A percentile compares a stretch with the other conserved stretches of the same genome.
These are phyloP conservation scores for Nysson spinosus DNA, from an alignment of 2,888 invertebrate species.

Conservation along the genomic window DNA sequence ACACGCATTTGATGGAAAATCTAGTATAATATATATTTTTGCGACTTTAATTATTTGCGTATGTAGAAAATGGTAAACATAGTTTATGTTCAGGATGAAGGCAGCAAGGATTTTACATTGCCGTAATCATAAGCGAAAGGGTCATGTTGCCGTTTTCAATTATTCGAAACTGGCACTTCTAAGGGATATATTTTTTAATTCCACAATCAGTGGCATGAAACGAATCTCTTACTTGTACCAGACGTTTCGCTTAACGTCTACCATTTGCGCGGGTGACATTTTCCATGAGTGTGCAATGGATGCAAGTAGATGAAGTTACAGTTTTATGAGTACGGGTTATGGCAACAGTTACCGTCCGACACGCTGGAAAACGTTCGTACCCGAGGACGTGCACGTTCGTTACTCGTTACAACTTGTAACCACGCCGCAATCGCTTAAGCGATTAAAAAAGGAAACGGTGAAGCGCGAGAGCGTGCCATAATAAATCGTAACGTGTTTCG, in stretches of 20 bases:
- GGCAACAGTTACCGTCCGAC: constrained; percentile 42
- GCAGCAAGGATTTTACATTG: neutral
- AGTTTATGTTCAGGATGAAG: too few relatives aligned
- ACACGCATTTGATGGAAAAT: too few relatives aligned
- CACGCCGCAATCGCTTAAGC: constrained; percentile 25
- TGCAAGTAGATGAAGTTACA: constrained; percentile 44
- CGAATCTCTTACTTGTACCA: neutral
- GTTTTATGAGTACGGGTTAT: constrained; percentile 52
- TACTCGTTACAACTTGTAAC: constrained; percentile 28
- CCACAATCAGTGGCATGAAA: constrained; percentile 40
- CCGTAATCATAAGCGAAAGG: constrained; percentile 18
- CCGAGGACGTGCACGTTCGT: constrained; percentile 18
- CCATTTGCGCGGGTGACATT: constrained; percentile 48
- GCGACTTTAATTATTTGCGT: too few relatives aligned
- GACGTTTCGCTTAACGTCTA: constrained; percentile 46
- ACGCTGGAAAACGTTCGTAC: constrained; percentile 38
- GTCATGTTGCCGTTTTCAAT: constrained; percentile 13
- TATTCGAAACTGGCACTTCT: constrained; percentile 7
- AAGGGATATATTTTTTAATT: constrained; percentile 38
- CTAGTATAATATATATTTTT: too few relatives aligned
- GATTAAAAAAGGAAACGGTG: constrained; percentile 26
- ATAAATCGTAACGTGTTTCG: neutral
- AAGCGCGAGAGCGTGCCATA: constrained; percentile 2
- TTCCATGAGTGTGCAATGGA: constrained; percentile 44
- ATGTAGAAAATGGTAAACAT: too few relatives aligned